A percentile compares a stretch with the other conserved stretches of the same genome.
Conservation (phyloP, 2,797 vertebrate genomes). For the Melanotaenia parkinsoni region DNA sequence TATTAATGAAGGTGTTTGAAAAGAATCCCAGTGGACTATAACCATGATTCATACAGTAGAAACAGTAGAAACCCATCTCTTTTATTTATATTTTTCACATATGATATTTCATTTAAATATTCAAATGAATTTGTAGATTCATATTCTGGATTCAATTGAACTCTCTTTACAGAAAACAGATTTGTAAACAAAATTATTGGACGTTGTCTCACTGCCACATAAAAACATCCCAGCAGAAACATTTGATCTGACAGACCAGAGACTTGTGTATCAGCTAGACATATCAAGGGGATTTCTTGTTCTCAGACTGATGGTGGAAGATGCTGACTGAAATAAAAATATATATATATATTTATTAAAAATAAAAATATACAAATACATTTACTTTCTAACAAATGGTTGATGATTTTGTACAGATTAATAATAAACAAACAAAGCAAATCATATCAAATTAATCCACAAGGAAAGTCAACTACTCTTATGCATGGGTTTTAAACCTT, state of each 20-base stretch:
- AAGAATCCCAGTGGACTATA: neutral
- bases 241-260: neutral
- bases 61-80: neutral
- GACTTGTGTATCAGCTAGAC: neutral
- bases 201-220: neutral
- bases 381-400: neutral
- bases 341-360: no score
- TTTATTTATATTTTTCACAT: neutral
- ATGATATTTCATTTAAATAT: neutral
- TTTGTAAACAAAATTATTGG: neutral
- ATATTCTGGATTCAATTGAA: neutral
- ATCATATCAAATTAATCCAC: neutral
- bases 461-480: neutral
- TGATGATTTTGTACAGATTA: neutral
- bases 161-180: neutral
- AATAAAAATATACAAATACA: neutral
- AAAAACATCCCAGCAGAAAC: neutral
- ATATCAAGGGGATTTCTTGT: neutral
- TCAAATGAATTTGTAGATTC: neutral
- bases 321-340: neutral
- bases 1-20: conserved; percentile 9
- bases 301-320: neutral
- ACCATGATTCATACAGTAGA: neutral
- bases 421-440: neutral
- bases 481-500: neutral